Conservation (phyloP, 1,140 invertebrate genomes). For the Chymomyza costata region DNA sequence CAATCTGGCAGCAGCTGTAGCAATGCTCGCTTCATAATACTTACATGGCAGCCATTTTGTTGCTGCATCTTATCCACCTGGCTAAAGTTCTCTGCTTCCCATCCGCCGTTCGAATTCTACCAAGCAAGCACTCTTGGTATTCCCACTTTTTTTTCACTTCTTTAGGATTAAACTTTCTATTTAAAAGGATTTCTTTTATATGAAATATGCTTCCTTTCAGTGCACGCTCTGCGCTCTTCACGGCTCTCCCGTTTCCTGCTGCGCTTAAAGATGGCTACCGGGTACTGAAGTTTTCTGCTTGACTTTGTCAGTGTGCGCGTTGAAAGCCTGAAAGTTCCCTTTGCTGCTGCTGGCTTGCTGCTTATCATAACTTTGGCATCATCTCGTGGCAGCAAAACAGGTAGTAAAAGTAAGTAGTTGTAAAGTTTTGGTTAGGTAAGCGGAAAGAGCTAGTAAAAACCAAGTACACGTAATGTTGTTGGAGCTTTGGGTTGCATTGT, state of each 20-base stretch:
- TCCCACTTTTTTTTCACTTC: not conserved
- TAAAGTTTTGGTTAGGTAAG: slow-evolving; percentile 61
- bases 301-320: slow-evolving; percentile 53
- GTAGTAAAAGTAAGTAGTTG: slow-evolving; percentile 70
- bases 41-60: too few species aligned
- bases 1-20: slow-evolving; percentile 41
- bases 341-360: slow-evolving; percentile 30
- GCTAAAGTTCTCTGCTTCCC: slow-evolving; percentile 28
- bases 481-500: not conserved
- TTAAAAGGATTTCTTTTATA: slow-evolving; percentile 70
- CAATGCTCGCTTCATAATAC: too few species aligned
- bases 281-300: slow-evolving; percentile 65
- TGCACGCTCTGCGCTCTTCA: too few species aligned
- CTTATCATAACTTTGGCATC: slow-evolving; percentile 71
- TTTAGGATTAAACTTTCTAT: slow-evolving; percentile 61
- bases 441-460: slow-evolving; percentile 68
- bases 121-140: not conserved
- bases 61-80: too few species aligned
- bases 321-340: slow-evolving; percentile 32
- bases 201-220: slow-evolving; percentile 69
- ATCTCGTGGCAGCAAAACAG: slow-evolving; percentile 21
- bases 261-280: slow-evolving; percentile 11
- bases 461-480: slow-evolving; percentile 1
- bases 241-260: too few species aligned
- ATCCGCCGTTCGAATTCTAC: too few species aligned